Base-by-base conservation (phyloP, 1,140 invertebrate species). In the Armadillidium nasatum region DNA sequence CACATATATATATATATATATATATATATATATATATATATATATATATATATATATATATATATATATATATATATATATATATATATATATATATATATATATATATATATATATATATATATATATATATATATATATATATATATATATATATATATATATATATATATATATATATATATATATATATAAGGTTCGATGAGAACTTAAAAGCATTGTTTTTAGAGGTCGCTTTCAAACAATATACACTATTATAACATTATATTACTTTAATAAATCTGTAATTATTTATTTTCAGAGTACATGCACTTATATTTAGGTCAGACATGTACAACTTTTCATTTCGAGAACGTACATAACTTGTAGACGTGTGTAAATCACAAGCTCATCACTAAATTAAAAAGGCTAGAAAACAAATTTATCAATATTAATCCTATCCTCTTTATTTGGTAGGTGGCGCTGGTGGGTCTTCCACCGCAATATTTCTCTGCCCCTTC, bases 91-190 rank as follows among this genome's bases (percentile, higher is more conserved):
- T 33, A 33, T 33, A 33, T 33, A 33, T 33, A 33, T 33, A 33
- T 33, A 33, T 33, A 33, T 33, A 33, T 33, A 33, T 33, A 33
- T 33, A 33, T 33, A 33, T 33, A 33, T 33, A 33, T 33, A 33
- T 33, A 33, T 33, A 33, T 33, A 33, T 33, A 33, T 33, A 33
- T 33, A 33, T 33, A 33, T 33, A 33, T 33, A 33, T 33, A 33
- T 33, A 33, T 33, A 33, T 33, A 33, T 33, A 33, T 33, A 33
- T 33, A 33, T 33, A 1, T 33, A 33, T 33, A 33, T 33, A 33
- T 33, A 33, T 33, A 33, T 33, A 3, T 60, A 60, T 60, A 60
- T 60, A 60, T 60, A 60, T 60, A 60, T 60, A 60, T 60, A 60
- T 60, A 60, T 60, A 60, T 60, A 60, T 60, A 60, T 60, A 60